Evolutionary conservation across 2,888 invertebrate species (phyloP), one percentile per base, ranked within the genome.

Genomic region (Rugalucina vietnamica): DNA sequence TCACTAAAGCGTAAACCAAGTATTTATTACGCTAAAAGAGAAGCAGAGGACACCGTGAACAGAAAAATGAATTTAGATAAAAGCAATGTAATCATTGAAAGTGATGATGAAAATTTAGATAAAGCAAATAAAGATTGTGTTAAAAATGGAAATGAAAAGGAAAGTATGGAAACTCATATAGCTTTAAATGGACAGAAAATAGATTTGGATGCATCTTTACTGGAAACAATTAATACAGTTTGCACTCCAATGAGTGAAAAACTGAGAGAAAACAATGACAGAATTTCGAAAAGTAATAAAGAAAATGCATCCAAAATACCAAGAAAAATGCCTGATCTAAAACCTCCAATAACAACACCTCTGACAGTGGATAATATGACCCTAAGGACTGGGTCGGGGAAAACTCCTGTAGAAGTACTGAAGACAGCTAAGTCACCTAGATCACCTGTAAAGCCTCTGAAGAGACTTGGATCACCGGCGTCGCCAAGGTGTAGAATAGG

Each of bases 381-480:
- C 29, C 69, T 91, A 34, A 84, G 90, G 71, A 91, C 91, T n/a
- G 87, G 91, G 21, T 78, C 84, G 29, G 90, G 91, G 10, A 88
- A 91, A 82, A 92, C 91, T 1, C 92, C 92, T 10, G 78, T 90
- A 34, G 85, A 90, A 49, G 74, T 91, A 0, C 65, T 90, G 12
- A 88, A 85, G 54, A 78, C 79, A 2, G 50, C 83, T 21, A 87
- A 81, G 36, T 84, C 87, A 29, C 86, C 88, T 10, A 85, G 91
- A 36, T 91, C 91, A 12, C 93, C 93, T 0, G 80, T 91, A 10
- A 93, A 93, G 76, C 91, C 92, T 12, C 89, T 92, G 27, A 93
- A 93, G 79, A 87, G 93, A 73, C 89, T 93, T 24, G 85, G 86
- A 54, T 91, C 93, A 12, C 88, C 87, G 21, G 82, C 83, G 34